Evolutionary conservation across 2,113 vertebrate genomes (phyloP), one percentile per base, ranked within the genome.

Genomic region (Oxyruncus cristatus): DNA sequence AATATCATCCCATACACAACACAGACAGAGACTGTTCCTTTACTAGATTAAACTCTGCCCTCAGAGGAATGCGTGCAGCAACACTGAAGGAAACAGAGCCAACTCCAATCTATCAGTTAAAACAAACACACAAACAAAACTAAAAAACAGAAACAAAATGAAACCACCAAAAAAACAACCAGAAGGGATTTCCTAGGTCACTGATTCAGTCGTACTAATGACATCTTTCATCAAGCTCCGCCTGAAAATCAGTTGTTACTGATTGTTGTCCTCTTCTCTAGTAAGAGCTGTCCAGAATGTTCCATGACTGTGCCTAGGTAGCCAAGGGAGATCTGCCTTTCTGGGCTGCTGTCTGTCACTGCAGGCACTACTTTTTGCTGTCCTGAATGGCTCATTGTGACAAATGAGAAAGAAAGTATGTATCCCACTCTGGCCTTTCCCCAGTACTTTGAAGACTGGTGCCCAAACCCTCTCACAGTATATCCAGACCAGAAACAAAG

Each of bases 311-410:
- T 26, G 18, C 21, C 76, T n/a, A 80, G 8, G 26, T 8, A 62
- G 16, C 3, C 42, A 61, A 65, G 33, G 12, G 28, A 83, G 26
- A 37, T 20, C 21, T 35, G 44, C 58, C 53, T 73, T 87, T 44
- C 63, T 11, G 18, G 8, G 53, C 49, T 55, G 23, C 39, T 50
- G 8, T 41, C 44, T 35, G n/a, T 32, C 37, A 44, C 9, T 52
- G 18, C 63, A 73, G 52, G 18, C 27, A 50, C 7, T 68, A 20
- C 11, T 46, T 53, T 46, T 55, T 41, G 58, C 26, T 49, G 46
- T 1, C 13, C 33, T 14, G 49, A 76, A 70, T 12, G 22, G 24
- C n/a, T 37, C 35, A 26, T 14, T 0, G 1, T 4, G 12, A 41
- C 11, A 42, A 58, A 62, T 3, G 14, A 82, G 39, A 61, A 46